phyloP scores from a whole-genome alignment of 2,797 vertebrate genomes.

The Hozukius guyotensis region DNA sequence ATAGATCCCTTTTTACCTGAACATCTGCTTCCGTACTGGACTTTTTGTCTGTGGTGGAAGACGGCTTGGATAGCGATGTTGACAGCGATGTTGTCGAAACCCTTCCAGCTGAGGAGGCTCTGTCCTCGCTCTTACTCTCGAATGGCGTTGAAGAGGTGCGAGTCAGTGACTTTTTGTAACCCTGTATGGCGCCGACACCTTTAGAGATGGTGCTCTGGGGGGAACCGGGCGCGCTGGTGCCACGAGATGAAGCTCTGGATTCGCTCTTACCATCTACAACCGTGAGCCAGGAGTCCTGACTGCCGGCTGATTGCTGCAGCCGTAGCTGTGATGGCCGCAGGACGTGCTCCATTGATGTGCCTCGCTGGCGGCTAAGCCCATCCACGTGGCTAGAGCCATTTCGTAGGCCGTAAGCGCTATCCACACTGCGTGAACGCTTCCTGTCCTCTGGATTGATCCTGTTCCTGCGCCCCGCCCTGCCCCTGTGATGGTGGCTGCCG shows the following conservation, averaged over 20 bases:
- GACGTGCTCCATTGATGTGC: slow-evolving; percentile 89
- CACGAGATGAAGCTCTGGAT: slow-evolving; percentile 46
- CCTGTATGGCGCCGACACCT: slow-evolving; percentile 54
- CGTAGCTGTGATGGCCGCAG: slow-evolving; percentile 88
- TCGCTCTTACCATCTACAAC: slow-evolving; percentile 63
- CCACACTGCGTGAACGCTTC: slow-evolving; percentile 93
- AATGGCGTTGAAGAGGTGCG: slow-evolving; percentile 57
- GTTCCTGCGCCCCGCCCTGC: slow-evolving; percentile 89
- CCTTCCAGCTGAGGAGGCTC: slow-evolving; percentile 45
- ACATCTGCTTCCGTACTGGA: slow-evolving; percentile 64
- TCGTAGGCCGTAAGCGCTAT: slow-evolving; percentile 85
- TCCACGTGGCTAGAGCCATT: slow-evolving; percentile 75
- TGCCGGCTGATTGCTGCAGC: slow-evolving; percentile 71
- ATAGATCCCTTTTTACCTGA: slow-evolving; percentile 67
- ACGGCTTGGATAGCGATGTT: slow-evolving; percentile 55
- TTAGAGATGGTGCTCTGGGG: slow-evolving; percentile 74
- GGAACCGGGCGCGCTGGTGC: slow-evolving; percentile 75
- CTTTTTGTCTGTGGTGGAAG: slow-evolving; percentile 50
- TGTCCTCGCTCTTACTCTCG: slow-evolving; percentile 56
- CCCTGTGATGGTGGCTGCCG: slow-evolving; percentile 85
- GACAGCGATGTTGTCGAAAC: slow-evolving; percentile 45
- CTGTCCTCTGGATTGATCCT: slow-evolving; percentile 91
- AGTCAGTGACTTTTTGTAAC: slow-evolving; percentile 64
- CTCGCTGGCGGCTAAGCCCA: slow-evolving; percentile 80
- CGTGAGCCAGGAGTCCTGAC: slow-evolving; percentile 59